Base-by-base conservation (phyloP, 2,888 invertebrate species). In the Eupithecia dodoneata region DNA sequence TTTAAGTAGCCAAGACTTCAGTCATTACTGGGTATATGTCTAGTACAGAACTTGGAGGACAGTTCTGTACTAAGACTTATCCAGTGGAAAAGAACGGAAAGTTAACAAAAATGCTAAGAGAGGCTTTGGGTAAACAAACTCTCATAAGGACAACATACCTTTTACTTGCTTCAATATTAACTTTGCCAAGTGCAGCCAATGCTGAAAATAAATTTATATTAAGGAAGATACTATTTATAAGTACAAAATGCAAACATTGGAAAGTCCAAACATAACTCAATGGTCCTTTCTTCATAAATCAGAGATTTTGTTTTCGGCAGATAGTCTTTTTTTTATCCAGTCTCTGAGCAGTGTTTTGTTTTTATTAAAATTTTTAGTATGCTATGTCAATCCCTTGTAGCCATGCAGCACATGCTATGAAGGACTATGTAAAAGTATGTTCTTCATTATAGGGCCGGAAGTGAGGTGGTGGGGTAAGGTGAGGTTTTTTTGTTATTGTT, bases 141-240 rank as follows among this genome's bases (percentile, higher is more conserved):
- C 2, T 52, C 13, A 15, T 4, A 7, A 10, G 0, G 63, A 30
- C 30, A 63, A 30, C 70, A 47, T 93, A 98, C 98, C 97, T 97
- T 98, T 98, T 55, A 98, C 97, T 96, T 99, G 98, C 92, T 98
- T 99, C 84, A 97, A 94, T 90, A 98, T 97, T 83, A 98, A 97
- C 95, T 98, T 98, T 79, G 97, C 97, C 92, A 98, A 95, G 94
- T 99, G 99, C 88, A 99, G 94, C 99, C 99, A 99, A 94, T 98
- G 98, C 99, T 99, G 95, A 86, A 96, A 71, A 71, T n/a, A 41
- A 72, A n/a, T 69, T 45, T n/a, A 13, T 69, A 41, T 12, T 42
- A 30, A 30, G 4, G 30, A 30, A 59, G 4, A 30, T 41, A 65
- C 41, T 59, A 18, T 59, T 59, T 18, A 9, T 7, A 18, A 59